Base-by-base conservation (phyloP, 2,797 vertebrate genomes). In the Myotis daubentonii region DNA sequence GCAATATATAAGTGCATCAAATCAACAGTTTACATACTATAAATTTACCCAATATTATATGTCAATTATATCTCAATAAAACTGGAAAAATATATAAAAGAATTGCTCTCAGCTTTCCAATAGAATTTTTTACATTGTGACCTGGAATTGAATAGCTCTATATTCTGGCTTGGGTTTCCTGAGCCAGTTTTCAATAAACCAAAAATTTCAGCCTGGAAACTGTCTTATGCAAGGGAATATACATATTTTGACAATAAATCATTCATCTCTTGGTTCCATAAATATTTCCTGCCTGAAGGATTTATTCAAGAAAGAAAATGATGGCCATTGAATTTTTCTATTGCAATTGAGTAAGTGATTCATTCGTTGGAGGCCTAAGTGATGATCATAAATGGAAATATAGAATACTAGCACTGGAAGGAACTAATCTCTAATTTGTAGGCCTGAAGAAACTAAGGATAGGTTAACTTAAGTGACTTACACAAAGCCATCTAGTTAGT, bases 311-410 rank as follows among this genome's bases (percentile, higher is more conserved):
- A 79, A 88, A 68, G 66, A 87, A 76, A 66, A 53, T 51, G 15
- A 92, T 60, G 7, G 23, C 66, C 57, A 57, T 71, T 94, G 75
- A 89, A 85, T n/a, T 88, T 94, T 95, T 95, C n/a, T 66, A 15
- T 89, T 91, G n/a, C 84, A 92, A 2, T 36, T 82, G 49, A 75
- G 4, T 83, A 38, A 68, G 4, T 76, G 38, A 68, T 78, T 94
- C 60, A 89, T 78, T 96, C 17, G 68, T 41, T 93, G 75, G 51
- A 80, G 20, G 30, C 71, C 44, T 79, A 87, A 84, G 47, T 41
- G 25, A 81, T 68, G 5, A 49, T 88, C 22, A 49, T 25, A 85
- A 78, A 66, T 33, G 93, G n/a, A 95, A 89, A 87, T 13, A 80
- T 3, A 94, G n/a, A 95, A 60, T 47, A 89, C 1, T 20, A 90